These are phyloP conservation scores for Drosophila buzzatii DNA, from an alignment of 2,888 invertebrate species.

Conservation along the genomic window DNA sequence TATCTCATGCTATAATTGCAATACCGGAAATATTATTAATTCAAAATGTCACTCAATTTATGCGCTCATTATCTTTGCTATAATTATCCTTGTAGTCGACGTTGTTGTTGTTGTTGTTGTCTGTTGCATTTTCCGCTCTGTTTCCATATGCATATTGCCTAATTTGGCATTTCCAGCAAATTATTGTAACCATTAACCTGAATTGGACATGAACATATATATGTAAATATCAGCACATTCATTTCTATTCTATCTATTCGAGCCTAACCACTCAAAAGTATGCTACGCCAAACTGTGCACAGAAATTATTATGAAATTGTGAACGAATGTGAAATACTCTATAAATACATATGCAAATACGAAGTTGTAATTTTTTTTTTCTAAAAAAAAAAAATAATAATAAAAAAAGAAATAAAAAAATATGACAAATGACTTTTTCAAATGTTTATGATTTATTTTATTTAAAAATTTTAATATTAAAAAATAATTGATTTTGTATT, in stretches of 20 bases:
- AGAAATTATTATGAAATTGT: background rate
- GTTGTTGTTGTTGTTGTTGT: conserved; percentile 12
- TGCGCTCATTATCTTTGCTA: conserved; percentile 52
- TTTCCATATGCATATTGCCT: conserved; percentile 23
- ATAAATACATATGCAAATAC: background rate
- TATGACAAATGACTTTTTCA: too few species aligned
- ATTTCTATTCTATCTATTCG: background rate
- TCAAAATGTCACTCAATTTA: conserved; percentile 70
- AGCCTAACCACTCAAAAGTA: conserved; percentile 33
- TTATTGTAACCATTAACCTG: conserved; percentile 37
- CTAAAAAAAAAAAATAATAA: too few species aligned
- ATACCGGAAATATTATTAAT: conserved; percentile 74
- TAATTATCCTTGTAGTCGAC: conserved; percentile 25
- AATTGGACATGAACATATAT: conserved; percentile 23
- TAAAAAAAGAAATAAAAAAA: too few species aligned
- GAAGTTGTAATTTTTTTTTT: too few species aligned
- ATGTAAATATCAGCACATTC: background rate
- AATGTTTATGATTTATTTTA: too few species aligned
- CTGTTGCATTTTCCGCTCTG: conserved; percentile 35
- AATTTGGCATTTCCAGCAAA: conserved; percentile 39
- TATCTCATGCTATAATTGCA: conserved; percentile 49
- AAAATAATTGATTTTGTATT: too few species aligned
- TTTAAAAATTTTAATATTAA: too few species aligned
- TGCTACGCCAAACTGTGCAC: conserved; percentile 20
- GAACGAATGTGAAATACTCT: conserved; percentile 19